phyloP scores from a whole-genome alignment of 2,888 invertebrate genomes.

The Orchesellides sinensis region DNA sequence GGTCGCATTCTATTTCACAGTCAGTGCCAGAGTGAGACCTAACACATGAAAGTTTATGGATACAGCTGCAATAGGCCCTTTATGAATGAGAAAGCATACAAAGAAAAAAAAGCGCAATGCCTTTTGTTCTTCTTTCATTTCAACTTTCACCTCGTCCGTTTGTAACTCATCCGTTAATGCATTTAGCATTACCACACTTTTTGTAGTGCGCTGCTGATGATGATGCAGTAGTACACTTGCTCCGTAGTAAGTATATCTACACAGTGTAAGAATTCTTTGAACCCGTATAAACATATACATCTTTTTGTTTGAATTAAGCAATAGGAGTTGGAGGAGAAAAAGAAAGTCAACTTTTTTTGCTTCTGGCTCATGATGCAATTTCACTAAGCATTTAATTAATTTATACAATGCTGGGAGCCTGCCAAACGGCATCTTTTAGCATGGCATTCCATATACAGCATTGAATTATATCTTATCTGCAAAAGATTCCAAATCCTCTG shows the following conservation, averaged over 20 bases:
- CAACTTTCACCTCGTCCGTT: constrained; percentile 55
- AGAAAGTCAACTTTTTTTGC: constrained; percentile 42
- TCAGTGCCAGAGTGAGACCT: too few species aligned
- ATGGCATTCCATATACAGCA: constrained; percentile 39
- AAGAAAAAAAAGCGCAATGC: not conserved
- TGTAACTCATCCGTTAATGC: not conserved
- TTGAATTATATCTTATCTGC: constrained; percentile 37
- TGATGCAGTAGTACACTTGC: not conserved
- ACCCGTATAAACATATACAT: constrained; percentile 1
- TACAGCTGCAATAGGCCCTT: constrained; percentile 1
- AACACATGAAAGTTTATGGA: too few species aligned
- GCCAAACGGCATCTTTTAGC: constrained; percentile 59
- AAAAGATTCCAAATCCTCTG: constrained; percentile 23
- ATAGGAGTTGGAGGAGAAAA: constrained; percentile 37
- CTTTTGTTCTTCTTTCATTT: constrained; percentile 26
- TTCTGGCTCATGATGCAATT: constrained; percentile 67
- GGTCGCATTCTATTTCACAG: constrained; percentile 45
- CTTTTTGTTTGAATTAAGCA: not conserved
- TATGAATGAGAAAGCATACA: constrained; percentile 6
- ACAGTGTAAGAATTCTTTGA: not conserved
- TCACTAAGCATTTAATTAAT: constrained; percentile 70
- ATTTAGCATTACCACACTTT: too few species aligned
- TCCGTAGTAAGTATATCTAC: not conserved
- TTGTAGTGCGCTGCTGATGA: constrained; percentile 41
- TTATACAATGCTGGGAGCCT: constrained; percentile 66